Percentiles rank a stretch among this genome's conserved stretches.
Evolutionary conservation across 1,140 invertebrate species (phyloP).

Genomic region (Neelides sp.): DNA sequence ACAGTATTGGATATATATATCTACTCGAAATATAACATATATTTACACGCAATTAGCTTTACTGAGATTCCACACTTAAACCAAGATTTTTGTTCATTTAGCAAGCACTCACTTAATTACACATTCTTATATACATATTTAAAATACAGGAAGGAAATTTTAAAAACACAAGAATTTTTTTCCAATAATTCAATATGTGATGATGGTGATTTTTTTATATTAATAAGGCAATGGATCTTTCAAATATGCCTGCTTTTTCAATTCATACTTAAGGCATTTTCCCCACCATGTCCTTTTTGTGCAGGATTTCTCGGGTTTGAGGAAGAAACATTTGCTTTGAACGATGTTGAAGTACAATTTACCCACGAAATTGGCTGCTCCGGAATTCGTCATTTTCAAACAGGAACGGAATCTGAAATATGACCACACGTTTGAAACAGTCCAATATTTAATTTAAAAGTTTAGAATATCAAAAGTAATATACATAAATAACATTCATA

Average conservation of each 20-base stretch:
- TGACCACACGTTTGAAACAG: constrained; percentile 28
- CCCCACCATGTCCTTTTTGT: constrained; percentile 65
- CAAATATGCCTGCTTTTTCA: constrained; percentile 58
- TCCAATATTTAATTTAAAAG: constrained; percentile 4
- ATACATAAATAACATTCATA: too few relatives aligned
- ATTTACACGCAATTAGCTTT: too few relatives aligned
- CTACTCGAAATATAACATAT: too few relatives aligned
- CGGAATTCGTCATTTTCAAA: constrained; percentile 68
- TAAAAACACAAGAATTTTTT: too few relatives aligned
- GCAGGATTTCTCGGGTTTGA: constrained; percentile 65
- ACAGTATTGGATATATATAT: too few relatives aligned
- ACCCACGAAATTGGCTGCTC: constrained; percentile 75
- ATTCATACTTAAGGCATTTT: constrained; percentile 55
- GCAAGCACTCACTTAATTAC: too few relatives aligned
- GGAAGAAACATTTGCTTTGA: constrained; percentile 78
- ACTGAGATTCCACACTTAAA: too few relatives aligned
- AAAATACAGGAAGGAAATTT: too few relatives aligned
- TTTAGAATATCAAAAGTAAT: too few relatives aligned
- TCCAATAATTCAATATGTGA: too few relatives aligned
- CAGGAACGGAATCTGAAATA: constrained; percentile 75
- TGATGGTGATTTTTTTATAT: constrained; percentile 9
- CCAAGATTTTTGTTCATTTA: too few relatives aligned
- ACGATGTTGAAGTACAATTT: constrained; percentile 88
- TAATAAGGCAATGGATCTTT: constrained; percentile 56
- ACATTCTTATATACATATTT: too few relatives aligned